Conservation (phyloP, 1,140 invertebrate genomes). For the Odontomachus brunneus region DNA sequence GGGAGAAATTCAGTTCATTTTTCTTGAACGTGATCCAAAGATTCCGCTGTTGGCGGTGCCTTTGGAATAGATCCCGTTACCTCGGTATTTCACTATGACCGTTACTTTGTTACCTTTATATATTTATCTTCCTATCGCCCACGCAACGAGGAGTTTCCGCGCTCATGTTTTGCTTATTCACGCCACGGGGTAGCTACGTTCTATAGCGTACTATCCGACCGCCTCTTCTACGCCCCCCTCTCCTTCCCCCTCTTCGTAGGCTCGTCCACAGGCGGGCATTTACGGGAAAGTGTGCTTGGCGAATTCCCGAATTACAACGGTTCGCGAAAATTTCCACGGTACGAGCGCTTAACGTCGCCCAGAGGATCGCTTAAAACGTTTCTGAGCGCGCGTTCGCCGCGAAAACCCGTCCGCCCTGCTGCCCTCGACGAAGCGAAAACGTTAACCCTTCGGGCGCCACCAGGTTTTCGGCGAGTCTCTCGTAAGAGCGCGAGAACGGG, state of each 20-base stretch:
- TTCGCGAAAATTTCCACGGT: constrained; percentile 49
- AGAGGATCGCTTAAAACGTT: constrained; percentile 50
- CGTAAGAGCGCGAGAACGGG: neutral
- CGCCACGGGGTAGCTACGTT: neutral
- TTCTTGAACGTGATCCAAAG: no score
- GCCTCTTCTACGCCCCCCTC: neutral
- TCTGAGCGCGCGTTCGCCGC: constrained; percentile 25
- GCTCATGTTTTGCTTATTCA: neutral
- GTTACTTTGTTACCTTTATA: no score
- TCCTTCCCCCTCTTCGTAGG: neutral
- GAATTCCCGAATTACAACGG: constrained; percentile 35
- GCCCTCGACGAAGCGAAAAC: constrained; percentile 29
- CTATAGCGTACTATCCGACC: neutral
- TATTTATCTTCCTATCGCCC: no score
- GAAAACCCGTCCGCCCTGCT: constrained; percentile 28
- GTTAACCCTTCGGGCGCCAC: constrained; percentile 36
- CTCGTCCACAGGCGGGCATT: constrained; percentile 11
- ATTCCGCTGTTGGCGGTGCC: no score
- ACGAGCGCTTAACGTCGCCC: constrained; percentile 44
- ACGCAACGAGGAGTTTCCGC: neutral
- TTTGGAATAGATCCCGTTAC: no score
- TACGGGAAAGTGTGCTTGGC: constrained; percentile 36
- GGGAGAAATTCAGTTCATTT: no score
- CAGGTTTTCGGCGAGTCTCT: constrained; percentile 27
- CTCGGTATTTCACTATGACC: no score